Evolutionary conservation across 2,888 invertebrate species (phyloP).

Genomic region (Gymnocheta viridis): DNA sequence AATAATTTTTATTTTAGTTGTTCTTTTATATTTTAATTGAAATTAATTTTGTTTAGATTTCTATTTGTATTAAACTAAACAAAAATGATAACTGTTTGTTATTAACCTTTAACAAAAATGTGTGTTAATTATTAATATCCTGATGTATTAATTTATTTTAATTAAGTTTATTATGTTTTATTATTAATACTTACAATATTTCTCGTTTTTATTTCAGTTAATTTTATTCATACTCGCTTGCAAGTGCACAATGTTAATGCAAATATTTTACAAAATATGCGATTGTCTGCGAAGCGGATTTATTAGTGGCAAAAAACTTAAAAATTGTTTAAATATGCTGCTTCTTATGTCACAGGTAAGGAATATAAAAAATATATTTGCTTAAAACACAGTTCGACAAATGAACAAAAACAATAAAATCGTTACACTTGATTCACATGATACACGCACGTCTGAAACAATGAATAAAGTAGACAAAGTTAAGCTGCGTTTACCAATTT

Average conservation of each 20-base stretch:
- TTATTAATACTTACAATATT: slow-evolving; percentile 15
- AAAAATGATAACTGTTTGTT: slow-evolving; percentile 39
- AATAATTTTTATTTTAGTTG: slow-evolving; percentile 16
- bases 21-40: slow-evolving; percentile 8
- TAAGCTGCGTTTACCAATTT: no score
- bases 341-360: slow-evolving; percentile 57
- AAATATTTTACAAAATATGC: slow-evolving; percentile 59
- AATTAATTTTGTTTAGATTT: slow-evolving; percentile 44
- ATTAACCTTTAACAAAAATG: slow-evolving; percentile 62
- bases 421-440: no score
- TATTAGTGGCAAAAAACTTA: slow-evolving; percentile 26
- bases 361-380: not conserved
- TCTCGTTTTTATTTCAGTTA: slow-evolving; percentile 19
- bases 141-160: not conserved
- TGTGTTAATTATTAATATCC: slow-evolving; percentile 65
- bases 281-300: slow-evolving; percentile 47
- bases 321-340: slow-evolving; percentile 27
- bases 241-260: slow-evolving; percentile 50
- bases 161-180: not conserved
- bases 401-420: no score
- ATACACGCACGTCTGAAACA: no score
- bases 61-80: slow-evolving; percentile 38
- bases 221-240: slow-evolving; percentile 31
- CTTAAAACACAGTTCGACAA: not conserved
- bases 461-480: no score